These are phyloP conservation scores for Coregonus ussuriensis DNA, from an alignment of 2,797 vertebrate genomes.

Conservation along the genomic window DNA sequence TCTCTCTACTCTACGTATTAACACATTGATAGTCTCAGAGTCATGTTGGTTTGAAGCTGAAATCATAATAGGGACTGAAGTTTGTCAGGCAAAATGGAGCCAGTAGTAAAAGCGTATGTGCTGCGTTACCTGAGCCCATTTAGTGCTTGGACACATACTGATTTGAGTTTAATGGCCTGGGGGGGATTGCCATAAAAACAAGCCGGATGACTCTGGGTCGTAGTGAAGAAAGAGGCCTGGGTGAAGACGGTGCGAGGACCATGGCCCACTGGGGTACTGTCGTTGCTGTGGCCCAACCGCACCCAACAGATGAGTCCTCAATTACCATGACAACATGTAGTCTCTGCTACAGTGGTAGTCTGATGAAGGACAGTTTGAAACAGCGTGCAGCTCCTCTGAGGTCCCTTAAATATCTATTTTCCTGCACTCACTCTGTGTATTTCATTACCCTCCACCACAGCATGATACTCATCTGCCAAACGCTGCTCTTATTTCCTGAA, in stretches of 20 bases:
- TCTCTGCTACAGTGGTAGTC: not conserved
- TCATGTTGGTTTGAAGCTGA: not conserved
- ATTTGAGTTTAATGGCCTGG: conserved; percentile 35
- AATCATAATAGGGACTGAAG: not conserved
- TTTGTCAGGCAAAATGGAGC: not conserved
- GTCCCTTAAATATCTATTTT: not conserved
- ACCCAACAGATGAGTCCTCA: not conserved
- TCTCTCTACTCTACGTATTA: not conserved
- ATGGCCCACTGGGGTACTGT: not conserved
- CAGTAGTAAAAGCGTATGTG: conserved; percentile 4
- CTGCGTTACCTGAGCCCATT: conserved; percentile 19
- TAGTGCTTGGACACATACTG: conserved; percentile 32
- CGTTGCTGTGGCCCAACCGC: not conserved
- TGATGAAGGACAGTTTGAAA: not conserved
- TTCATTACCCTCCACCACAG: not conserved
- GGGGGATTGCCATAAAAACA: conserved; percentile 17
- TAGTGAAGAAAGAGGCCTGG: not conserved
- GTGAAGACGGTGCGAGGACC: not conserved
- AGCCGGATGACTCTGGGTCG: conserved; percentile 1
- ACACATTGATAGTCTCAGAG: no score
- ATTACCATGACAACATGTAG: not conserved
- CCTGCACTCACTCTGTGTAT: not conserved
- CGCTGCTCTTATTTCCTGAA: not conserved
- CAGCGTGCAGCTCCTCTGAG: not conserved
- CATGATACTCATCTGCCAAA: not conserved